Evolutionary conservation across 2,113 vertebrate genomes (phyloP).

Genomic region (Capreolus pygargus): DNA sequence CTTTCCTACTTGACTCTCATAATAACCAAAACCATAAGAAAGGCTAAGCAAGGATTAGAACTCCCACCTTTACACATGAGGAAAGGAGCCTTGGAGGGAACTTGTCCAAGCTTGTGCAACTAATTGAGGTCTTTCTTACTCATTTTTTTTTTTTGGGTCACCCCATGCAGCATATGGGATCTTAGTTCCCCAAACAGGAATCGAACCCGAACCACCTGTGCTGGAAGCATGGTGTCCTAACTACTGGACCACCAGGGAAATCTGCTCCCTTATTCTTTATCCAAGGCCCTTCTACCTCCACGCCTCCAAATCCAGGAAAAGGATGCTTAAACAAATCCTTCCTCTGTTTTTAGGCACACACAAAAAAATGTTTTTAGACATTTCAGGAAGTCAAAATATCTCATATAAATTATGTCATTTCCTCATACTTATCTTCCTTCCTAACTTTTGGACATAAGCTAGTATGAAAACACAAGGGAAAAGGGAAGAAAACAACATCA

Average conservation of each 20-base stretch:
- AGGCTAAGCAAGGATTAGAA: not conserved
- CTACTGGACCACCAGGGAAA: not conserved
- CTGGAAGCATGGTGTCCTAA: not conserved
- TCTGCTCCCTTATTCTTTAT: not conserved
- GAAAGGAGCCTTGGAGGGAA: not conserved
- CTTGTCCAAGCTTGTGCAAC: not conserved
- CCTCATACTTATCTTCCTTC: not conserved
- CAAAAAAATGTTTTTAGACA: not conserved
- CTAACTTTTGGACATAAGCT: not conserved
- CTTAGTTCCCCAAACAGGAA: not conserved
- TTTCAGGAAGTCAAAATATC: not conserved
- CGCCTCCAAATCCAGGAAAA: not conserved
- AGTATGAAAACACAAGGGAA: not conserved
- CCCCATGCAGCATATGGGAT: not conserved
- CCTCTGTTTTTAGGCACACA: not conserved
- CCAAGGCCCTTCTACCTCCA: not conserved
- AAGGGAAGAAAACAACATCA: not conserved
- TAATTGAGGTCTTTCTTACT: not conserved
- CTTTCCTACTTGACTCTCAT: not conserved
- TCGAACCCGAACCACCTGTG: not conserved
- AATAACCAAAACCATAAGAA: not conserved
- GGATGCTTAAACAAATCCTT: not conserved
- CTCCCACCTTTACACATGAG: not conserved
- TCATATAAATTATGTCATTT: not conserved
- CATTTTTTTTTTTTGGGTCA: not conserved